Conservation (phyloP, 1,140 invertebrate species). For the Drosophila arawakana region DNA sequence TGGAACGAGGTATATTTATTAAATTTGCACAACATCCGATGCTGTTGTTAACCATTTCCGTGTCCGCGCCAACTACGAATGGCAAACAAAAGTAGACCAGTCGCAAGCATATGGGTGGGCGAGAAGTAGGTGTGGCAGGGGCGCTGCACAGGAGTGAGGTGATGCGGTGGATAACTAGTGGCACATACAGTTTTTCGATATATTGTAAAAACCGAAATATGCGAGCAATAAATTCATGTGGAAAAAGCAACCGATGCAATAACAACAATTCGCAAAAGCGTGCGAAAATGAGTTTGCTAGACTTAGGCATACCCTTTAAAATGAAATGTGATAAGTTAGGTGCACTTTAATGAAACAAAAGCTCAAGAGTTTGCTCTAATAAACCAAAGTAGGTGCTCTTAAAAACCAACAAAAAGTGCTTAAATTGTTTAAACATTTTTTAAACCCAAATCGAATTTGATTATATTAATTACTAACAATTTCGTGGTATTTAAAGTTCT, state of each 20-base stretch:
- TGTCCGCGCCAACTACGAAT: constrained; percentile 54
- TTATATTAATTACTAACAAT: no score
- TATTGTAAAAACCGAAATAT: constrained; percentile 65
- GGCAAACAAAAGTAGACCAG: constrained; percentile 19
- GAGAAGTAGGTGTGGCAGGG: neutral
- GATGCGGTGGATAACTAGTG: constrained; percentile 5
- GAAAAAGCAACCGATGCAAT: constrained; percentile 60
- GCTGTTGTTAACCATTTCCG: constrained; percentile 78
- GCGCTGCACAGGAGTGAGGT: neutral
- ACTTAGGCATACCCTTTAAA: neutral
- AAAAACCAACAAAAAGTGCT: no score
- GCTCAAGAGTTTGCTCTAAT: no score
- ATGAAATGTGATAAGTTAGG: neutral
- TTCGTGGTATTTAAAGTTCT: no score
- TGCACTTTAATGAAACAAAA: no score
- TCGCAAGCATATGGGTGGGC: constrained; percentile 9
- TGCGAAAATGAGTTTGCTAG: neutral
- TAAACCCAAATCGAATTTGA: no score
- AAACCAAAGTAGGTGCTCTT: no score
- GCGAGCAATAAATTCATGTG: constrained; percentile 72
- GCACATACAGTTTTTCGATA: constrained; percentile 28
- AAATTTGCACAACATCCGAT: constrained; percentile 80
- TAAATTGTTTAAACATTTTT: no score
- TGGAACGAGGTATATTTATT: constrained; percentile 70
- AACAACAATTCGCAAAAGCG: constrained; percentile 22